Evolutionary conservation across 1,140 invertebrate species (phyloP).

Genomic region (Octopus bimaculoides): DNA sequence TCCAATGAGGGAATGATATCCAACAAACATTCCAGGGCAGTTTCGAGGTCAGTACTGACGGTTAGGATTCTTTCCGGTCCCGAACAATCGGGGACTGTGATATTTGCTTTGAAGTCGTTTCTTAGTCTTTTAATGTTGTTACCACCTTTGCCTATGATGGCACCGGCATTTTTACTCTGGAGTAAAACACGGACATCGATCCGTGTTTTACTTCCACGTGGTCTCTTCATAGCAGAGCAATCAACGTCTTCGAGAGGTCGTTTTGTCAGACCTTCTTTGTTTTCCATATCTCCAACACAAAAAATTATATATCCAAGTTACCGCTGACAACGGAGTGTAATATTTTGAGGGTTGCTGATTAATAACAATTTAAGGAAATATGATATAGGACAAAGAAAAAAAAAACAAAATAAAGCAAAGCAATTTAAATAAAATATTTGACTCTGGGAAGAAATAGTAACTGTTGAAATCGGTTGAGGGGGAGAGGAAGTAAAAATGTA

Average conservation of each 20-base stretch:
- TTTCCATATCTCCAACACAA: not conserved
- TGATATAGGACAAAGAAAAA: no score
- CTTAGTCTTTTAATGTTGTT: constrained; percentile 90
- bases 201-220: constrained; percentile 66
- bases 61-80: constrained; percentile 96
- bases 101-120: constrained; percentile 96
- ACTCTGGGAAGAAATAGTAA: no score
- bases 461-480: no score
- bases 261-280: constrained; percentile 5
- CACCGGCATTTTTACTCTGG: constrained; percentile 88
- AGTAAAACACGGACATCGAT: constrained; percentile 85
- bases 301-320: no score
- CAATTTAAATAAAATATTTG: no score
- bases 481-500: no score
- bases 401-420: no score
- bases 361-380: no score
- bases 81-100: constrained; percentile 98
- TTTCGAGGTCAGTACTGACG: constrained; percentile 81
- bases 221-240: constrained; percentile 66
- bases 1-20: constrained; percentile 86
- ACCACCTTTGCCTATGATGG: constrained; percentile 93
- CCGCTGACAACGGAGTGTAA: no score
- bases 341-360: no score
- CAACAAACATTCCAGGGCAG: constrained; percentile 78
- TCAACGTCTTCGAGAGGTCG: constrained; percentile 28